Evolutionary conservation across 2,888 invertebrate genomes (phyloP), one percentile per base, ranked within the genome.

Genomic region (Mythimna pallens): DNA sequence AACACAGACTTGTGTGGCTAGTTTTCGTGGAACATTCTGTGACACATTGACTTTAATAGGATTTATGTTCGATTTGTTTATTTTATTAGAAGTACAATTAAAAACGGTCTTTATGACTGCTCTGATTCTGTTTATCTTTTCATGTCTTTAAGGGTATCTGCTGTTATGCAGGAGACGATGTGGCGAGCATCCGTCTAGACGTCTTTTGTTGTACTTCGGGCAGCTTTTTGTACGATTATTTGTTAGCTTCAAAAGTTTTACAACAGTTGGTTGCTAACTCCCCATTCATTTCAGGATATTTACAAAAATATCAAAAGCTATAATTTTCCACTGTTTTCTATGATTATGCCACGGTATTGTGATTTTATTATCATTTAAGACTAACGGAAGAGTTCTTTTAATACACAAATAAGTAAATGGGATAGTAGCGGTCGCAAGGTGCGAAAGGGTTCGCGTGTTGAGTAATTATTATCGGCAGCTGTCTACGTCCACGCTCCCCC

Each of bases 401-500:
- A 87, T 86, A 67, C 50, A 61, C 52, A 57, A 86, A 78, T 82
- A 85, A 86, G 80, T 83, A 85, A 82, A 84, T 83, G 70, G 87
- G 81, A 87, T 87, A 85, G 86, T 86, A 82, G 89, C 85, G 86
- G 87, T 86, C 89, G 94, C 96, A 96, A 96, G 96, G 96, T 96
- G 96, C 94, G 91, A 95, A 94, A 93, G 93, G 93, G 94, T 94
- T 93, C 88, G 94, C 93, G 94, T 95, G 94, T 89, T 90, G 88
- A 92, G 91, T 94, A 94, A 94, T 95, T 94, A 92, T 92, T 91
- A 92, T 92, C 87, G 91, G 92, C 96, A 95, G 96, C 95, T 95
- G 96, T 91, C 92, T 90, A 88, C 89, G 84, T 90, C 87, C 89
- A 86, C 82, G 90, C 91, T 93, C 93, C 93, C 94, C 94, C 93